Evolutionary conservation across 2,113 vertebrate genomes (phyloP), one percentile per base, ranked within the genome.

Genomic region (Hyla sarda): DNA sequence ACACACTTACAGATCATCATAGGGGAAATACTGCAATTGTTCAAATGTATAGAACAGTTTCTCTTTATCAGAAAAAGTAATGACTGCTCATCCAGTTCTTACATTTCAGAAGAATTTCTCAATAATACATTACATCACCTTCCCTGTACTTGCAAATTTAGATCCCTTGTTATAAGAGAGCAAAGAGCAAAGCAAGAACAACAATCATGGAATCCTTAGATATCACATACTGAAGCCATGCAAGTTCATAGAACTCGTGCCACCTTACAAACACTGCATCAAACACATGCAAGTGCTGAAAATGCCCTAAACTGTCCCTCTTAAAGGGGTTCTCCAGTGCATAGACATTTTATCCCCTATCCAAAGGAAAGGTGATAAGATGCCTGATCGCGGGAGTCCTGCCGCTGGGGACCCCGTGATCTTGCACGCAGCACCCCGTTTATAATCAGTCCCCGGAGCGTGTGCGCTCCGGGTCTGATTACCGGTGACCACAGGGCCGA

Each of bases 291-390:
- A 34, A 82, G 37, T 8, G 30, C 34, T 82, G 58, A 47, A n/a
- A 48, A 67, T 69, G 80, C 80, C 80, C 67, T 62, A 71, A 82
- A 45, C 80, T 50, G 62, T 82, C 71, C n/a, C 78, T 81, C 37
- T 28, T n/a, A n/a, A n/a, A n/a, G n/a, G n/a, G n/a, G n/a, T n/a
- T n/a, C n/a, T n/a, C n/a, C n/a, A n/a, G n/a, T n/a, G n/a, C n/a
- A n/a, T n/a, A n/a, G n/a, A n/a, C n/a, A n/a, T n/a, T n/a, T n/a
- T n/a, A n/a, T n/a, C n/a, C n/a, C n/a, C n/a, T n/a, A n/a, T n/a
- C n/a, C n/a, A n/a, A n/a, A n/a, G n/a, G n/a, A n/a, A n/a, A n/a
- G n/a, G n/a, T n/a, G n/a, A n/a, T n/a, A n/a, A n/a, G n/a, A n/a
- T n/a, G n/a, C n/a, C n/a, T n/a, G n/a, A n/a, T n/a, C n/a, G n/a